A percentile compares a stretch with the other conserved stretches of the same genome.
Conservation (phyloP, 2,113 vertebrate genomes). For the Grallaria varia region DNA sequence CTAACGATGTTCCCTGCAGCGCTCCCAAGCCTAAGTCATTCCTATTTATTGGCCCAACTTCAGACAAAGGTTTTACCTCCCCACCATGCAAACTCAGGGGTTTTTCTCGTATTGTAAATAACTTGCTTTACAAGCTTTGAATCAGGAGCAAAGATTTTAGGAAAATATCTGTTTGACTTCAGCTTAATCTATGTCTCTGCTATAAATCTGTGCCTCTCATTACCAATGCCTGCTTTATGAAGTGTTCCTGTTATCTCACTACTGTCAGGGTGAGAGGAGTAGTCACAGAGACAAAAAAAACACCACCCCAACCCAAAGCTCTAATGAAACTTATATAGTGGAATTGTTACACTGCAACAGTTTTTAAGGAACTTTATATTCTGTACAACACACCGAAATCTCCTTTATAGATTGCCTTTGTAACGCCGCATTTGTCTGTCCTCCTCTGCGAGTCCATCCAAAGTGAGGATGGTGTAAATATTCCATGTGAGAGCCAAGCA, state of each 20-base stretch:
- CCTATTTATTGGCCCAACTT: background rate
- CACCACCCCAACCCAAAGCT: background rate
- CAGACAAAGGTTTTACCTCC: background rate
- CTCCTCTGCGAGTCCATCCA: background rate
- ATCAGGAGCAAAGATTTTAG: constrained; percentile 2
- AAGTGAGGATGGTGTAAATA: background rate
- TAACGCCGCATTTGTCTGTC: background rate
- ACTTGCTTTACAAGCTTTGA: background rate
- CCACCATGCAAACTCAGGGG: background rate
- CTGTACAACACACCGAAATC: background rate
- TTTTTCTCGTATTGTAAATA: background rate
- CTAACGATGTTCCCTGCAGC: background rate
- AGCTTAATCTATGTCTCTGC: background rate
- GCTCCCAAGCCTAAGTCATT: background rate
- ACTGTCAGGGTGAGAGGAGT: background rate
- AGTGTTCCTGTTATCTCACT: background rate
- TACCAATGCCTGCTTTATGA: background rate
- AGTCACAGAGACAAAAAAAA: background rate
- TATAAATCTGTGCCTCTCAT: background rate
- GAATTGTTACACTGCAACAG: constrained; percentile 3
- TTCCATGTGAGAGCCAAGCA: background rate
- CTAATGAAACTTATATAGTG: constrained; percentile 5
- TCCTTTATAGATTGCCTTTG: background rate
- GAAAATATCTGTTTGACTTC: background rate
- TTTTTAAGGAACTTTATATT: constrained; percentile 3